Percentiles rank a stretch among this genome's conserved stretches.
Conservation (phyloP, 1,140 invertebrate genomes). For the Helicoverpa zea region DNA sequence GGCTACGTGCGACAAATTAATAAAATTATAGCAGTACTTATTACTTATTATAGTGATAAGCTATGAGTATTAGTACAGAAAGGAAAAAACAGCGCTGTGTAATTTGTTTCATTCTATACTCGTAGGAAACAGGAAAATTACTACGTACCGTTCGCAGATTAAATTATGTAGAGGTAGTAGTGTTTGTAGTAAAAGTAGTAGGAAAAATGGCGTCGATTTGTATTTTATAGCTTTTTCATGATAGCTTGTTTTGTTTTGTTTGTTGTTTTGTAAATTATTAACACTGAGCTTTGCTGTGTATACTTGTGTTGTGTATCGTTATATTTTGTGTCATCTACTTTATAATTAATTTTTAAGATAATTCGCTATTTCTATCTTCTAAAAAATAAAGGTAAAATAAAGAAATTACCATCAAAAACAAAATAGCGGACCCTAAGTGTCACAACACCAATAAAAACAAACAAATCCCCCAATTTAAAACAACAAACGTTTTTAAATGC, state of each 20-base stretch:
- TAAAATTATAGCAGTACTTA: too few species aligned
- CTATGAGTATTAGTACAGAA: neutral
- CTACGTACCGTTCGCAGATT: neutral
- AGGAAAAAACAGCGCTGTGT: neutral
- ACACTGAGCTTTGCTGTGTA: too few species aligned
- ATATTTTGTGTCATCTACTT: too few species aligned
- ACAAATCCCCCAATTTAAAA: slow-evolving; percentile 15
- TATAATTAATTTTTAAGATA: too few species aligned
- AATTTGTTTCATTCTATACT: too few species aligned
- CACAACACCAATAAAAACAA: neutral
- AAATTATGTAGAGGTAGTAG: neutral
- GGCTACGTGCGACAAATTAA: too few species aligned
- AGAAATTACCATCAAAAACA: neutral
- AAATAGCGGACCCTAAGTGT: neutral
- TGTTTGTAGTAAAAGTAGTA: neutral
- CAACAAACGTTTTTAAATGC: slow-evolving; percentile 2
- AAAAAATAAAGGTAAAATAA: neutral
- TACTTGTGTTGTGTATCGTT: too few species aligned
- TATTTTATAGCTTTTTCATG: too few species aligned
- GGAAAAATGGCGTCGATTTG: too few species aligned
- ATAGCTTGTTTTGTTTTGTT: too few species aligned
- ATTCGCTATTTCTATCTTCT: neutral
- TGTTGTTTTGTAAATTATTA: too few species aligned
- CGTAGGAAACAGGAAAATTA: slow-evolving; percentile 14
- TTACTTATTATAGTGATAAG: too few species aligned